Conservation (phyloP, 2,113 vertebrate species). For the Terrapene triunguis region DNA sequence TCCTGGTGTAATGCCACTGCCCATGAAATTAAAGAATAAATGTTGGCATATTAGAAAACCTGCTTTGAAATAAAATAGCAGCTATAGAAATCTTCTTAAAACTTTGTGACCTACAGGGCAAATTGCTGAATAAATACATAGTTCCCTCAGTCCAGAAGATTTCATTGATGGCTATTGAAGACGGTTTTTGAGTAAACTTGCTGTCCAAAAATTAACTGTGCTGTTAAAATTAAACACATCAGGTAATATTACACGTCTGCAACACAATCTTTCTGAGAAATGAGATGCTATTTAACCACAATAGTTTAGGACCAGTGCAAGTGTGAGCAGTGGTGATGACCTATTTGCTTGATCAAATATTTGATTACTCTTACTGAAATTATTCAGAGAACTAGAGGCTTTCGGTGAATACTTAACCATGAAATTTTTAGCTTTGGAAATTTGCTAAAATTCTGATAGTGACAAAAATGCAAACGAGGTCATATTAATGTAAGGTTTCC, state of each 20-base stretch:
- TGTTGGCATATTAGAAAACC: neutral
- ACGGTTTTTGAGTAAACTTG: conserved; percentile 36
- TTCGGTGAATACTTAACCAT: neutral
- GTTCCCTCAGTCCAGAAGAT: conserved; percentile 43
- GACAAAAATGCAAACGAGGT: neutral
- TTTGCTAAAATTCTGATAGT: neutral
- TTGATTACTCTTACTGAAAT: conserved; percentile 33
- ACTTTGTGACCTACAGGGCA: neutral
- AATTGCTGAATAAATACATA: neutral
- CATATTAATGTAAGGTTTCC: neutral
- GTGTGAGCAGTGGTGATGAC: neutral
- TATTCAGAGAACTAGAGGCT: conserved; percentile 6
- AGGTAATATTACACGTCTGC: neutral
- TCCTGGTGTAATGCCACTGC: neutral
- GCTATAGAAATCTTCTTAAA: neutral
- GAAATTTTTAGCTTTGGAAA: neutral
- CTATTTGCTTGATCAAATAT: conserved; percentile 13
- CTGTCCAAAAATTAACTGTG: conserved; percentile 18
- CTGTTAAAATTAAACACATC: conserved; percentile 28
- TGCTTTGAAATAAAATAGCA: neutral
- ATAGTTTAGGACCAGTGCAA: conserved; percentile 44
- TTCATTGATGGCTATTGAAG: conserved; percentile 58
- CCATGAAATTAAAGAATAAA: neutral
- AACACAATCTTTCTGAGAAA: neutral
- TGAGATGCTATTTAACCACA: conserved; percentile 36